These are phyloP conservation scores for Drusus annulatus DNA, from an alignment of 1,140 invertebrate genomes.

Conservation along the genomic window DNA sequence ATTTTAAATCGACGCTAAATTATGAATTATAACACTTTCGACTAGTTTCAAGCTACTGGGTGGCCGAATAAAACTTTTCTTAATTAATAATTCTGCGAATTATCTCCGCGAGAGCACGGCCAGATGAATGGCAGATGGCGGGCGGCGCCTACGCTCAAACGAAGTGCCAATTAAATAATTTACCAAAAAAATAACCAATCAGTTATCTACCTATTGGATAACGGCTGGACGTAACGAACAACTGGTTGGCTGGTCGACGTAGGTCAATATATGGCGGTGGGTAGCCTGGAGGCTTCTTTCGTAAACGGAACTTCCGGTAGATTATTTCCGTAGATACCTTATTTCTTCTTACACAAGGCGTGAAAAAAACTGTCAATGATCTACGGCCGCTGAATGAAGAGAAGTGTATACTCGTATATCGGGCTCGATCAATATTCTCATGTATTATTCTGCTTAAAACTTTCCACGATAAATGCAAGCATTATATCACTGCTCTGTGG, in stretches of 20 bases:
- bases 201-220: constrained; percentile 5
- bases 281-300: constrained; percentile 9
- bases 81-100: constrained; percentile 4
- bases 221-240: neutral
- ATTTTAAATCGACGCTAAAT: too few relatives aligned
- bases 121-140: neutral
- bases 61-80: constrained; percentile 1
- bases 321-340: neutral
- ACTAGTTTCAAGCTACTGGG: neutral
- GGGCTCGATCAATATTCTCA: too few relatives aligned
- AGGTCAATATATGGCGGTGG: neutral
- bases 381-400: too few relatives aligned
- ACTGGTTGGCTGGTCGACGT: neutral
- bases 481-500: too few relatives aligned
- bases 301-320: constrained; percentile 12
- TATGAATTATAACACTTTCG: neutral
- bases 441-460: too few relatives aligned
- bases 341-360: too few relatives aligned
- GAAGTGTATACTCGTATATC: too few relatives aligned
- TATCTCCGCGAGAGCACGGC: neutral
- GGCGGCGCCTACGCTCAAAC: constrained; percentile 19
- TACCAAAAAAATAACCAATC: constrained; percentile 22
- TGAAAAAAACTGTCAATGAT: too few relatives aligned
- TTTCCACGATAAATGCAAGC: too few relatives aligned
- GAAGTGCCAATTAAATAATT: constrained; percentile 23